phyloP scores from a whole-genome alignment of 30 jellyfish, hydroid and myxozoan genomes.

The Aurelia aurita region DNA sequence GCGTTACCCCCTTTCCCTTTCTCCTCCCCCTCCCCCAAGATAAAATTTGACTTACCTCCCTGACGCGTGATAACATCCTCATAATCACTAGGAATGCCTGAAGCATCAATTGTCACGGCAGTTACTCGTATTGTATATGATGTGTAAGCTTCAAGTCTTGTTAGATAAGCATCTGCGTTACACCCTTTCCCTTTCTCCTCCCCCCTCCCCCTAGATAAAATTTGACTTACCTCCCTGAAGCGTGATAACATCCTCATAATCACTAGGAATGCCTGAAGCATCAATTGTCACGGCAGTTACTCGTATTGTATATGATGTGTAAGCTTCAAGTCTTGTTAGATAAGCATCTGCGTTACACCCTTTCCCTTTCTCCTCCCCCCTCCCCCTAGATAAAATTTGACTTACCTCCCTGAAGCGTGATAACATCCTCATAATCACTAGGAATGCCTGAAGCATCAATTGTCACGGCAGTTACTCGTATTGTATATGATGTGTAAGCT shows the following conservation, averaged over 20 bases:
- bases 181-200: too few species aligned
- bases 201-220: too few species aligned
- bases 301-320: slow-evolving; percentile 47
- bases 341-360: too few species aligned
- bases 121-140: slow-evolving; percentile 59
- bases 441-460: slow-evolving; percentile 55
- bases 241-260: slow-evolving; percentile 43
- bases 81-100: slow-evolving; percentile 48
- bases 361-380: too few species aligned
- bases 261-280: slow-evolving; percentile 56
- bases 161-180: slow-evolving; percentile 25
- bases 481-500: slow-evolving; percentile 51
- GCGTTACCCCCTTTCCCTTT: too few species aligned
- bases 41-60: slow-evolving; percentile 66
- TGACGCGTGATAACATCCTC: slow-evolving; percentile 54
- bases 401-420: slow-evolving; percentile 79
- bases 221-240: slow-evolving; percentile 69
- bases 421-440: slow-evolving; percentile 24
- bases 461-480: slow-evolving; percentile 63
- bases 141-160: slow-evolving; percentile 44
- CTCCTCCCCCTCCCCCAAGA: too few species aligned
- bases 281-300: slow-evolving; percentile 57
- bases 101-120: slow-evolving; percentile 48
- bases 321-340: slow-evolving; percentile 42
- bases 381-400: too few species aligned